Evolutionary conservation across 2,888 invertebrate genomes (phyloP).

Genomic region (Monochamus alternatus): DNA sequence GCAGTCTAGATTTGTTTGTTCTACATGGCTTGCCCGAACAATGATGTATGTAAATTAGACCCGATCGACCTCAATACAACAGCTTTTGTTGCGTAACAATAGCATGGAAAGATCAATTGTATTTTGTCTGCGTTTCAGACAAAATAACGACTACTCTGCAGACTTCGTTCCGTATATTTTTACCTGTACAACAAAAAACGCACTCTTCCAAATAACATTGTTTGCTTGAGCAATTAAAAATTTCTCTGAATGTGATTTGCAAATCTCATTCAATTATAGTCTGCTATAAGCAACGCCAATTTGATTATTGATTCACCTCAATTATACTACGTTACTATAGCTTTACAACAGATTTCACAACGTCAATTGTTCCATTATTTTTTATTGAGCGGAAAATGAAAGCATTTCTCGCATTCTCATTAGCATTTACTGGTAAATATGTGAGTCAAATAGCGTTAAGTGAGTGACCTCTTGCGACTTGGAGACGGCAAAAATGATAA

Average conservation of each 20-base stretch:
- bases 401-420: background rate
- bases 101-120: constrained; percentile 28
- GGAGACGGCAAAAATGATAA: no score
- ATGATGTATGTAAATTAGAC: constrained; percentile 36
- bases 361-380: background rate
- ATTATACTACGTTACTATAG: background rate
- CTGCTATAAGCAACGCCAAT: background rate
- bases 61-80: constrained; percentile 36
- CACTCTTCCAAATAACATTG: background rate
- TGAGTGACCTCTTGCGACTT: background rate
- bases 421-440: background rate
- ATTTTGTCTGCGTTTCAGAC: background rate
- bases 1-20: constrained; percentile 5
- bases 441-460: background rate
- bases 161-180: background rate
- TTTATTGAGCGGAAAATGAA: background rate
- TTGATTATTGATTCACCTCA: background rate
- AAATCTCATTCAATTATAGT: background rate
- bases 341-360: constrained; percentile 6
- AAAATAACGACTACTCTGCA: background rate
- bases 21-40: constrained; percentile 22
- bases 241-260: background rate
- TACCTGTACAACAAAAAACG: background rate
- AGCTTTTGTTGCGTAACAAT: constrained; percentile 31
- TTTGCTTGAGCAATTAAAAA: background rate